phyloP scores from a whole-genome alignment of 2,888 invertebrate species.

The Amblyjoppa fuscipennis region DNA sequence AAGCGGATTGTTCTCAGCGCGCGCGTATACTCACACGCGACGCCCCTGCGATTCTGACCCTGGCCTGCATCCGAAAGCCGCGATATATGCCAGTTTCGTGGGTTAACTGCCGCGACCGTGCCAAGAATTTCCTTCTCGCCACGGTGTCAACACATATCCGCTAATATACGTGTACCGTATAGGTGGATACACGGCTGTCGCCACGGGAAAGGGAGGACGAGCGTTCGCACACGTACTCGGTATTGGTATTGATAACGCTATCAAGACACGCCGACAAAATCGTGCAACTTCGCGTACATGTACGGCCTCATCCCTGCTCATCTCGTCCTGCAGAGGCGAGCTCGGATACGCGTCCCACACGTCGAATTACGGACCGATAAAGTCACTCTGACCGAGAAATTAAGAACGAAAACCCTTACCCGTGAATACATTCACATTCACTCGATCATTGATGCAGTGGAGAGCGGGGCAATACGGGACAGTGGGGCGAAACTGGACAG shows the following conservation, averaged over 20 bases:
- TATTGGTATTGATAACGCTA: not conserved
- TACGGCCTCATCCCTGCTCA: not conserved
- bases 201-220: conserved; percentile 11
- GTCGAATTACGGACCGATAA: not conserved
- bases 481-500: too few relatives aligned
- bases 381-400: too few relatives aligned
- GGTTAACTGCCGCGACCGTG: conserved; percentile 72
- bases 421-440: not conserved
- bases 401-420: conserved; percentile 2
- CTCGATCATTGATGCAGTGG: not conserved
- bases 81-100: conserved; percentile 54
- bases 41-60: conserved; percentile 72
- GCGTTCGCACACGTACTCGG: not conserved
- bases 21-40: conserved; percentile 69
- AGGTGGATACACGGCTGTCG: conserved; percentile 9
- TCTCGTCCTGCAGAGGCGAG: not conserved
- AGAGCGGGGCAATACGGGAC: too few relatives aligned
- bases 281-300: not conserved
- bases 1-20: conserved; percentile 73
- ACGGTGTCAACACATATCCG: conserved; percentile 7
- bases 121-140: conserved; percentile 72
- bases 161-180: conserved; percentile 14
- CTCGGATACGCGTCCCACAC: conserved; percentile 28
- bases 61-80: conserved; percentile 70
- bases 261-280: conserved; percentile 13